phyloP scores from a whole-genome alignment of 2,888 invertebrate genomes.

The Agonopterix heracliana region DNA sequence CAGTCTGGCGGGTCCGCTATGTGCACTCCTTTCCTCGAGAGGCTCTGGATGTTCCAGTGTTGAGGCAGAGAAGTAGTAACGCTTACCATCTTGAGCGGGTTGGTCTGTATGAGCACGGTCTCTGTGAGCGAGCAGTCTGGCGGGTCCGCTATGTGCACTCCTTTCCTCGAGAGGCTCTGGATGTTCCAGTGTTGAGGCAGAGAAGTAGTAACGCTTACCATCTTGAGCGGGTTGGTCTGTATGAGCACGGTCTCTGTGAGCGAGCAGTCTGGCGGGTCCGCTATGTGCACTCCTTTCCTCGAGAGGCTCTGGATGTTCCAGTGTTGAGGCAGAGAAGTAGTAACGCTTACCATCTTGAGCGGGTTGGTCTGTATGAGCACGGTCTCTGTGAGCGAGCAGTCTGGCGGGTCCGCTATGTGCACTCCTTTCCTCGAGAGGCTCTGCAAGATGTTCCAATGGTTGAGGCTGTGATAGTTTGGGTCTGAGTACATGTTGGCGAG shows the following conservation, averaged over 20 bases:
- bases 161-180: too few relatives aligned
- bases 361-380: constrained; percentile 97
- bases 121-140: constrained; percentile 95
- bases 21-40: too few relatives aligned
- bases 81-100: constrained; percentile 92
- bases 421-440: constrained; percentile 94
- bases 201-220: constrained; percentile 74
- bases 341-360: constrained; percentile 85
- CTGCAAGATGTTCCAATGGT: constrained; percentile 96
- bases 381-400: constrained; percentile 94
- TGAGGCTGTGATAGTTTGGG: constrained; percentile 96
- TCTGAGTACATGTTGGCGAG: constrained; percentile 97
- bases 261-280: constrained; percentile 88
- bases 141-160: constrained; percentile 73
- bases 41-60: too few relatives aligned
- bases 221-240: constrained; percentile 95
- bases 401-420: constrained; percentile 87
- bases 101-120: constrained; percentile 96
- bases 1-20: too few relatives aligned
- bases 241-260: constrained; percentile 97
- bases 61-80: too few relatives aligned
- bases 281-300: constrained; percentile 91
- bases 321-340: constrained; percentile 96
- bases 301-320: constrained; percentile 95
- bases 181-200: too few relatives aligned